Base-by-base conservation (phyloP, 2,797 vertebrate genomes). In the Channallabes apus region DNA sequence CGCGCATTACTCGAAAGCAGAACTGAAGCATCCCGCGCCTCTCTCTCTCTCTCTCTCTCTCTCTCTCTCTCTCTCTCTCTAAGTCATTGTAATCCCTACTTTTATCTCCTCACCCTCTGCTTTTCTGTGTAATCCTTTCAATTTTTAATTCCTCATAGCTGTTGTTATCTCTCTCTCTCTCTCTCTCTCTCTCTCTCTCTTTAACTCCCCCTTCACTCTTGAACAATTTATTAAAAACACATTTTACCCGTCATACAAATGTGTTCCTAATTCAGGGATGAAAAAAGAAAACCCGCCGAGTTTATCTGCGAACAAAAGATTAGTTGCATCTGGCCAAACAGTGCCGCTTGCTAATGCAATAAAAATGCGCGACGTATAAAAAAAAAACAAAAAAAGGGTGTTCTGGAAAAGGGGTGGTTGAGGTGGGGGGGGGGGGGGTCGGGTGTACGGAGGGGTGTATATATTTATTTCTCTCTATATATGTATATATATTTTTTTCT, bases 41-140 rank as follows among this genome's bases (percentile, higher is more conserved):
- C n/a, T n/a, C n/a, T n/a, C n/a, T n/a, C n/a, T n/a, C n/a, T n/a
- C 58, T 72, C 69, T 72, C 35, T 24, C 18, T 24, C 22, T n/a
- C n/a, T 75, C 41, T 18, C 11, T 51, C 91, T 91, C 90, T 71
- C 69, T 71, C 69, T 93, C 93, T 64, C 91, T 96, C 92, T 95
- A 95, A 95, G 89, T 95, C 93, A 95, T 93, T 94, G 93, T 95
- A 96, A 96, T 95, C 95, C 95, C 91, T 88, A 89, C 92, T 92
- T 95, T 95, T 95, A 95, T 95, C 94, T 93, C 91, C 91, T 93
- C 94, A 94, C 93, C 93, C 94, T 95, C 94, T 94, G 94, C 93
- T 94, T 95, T 94, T 91, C 87, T 72, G 61, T 93, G 92, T 95
- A 96, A 95, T 95, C 95, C 95, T 91, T 92, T 92, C 92, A 92